Conservation (phyloP, 2,888 invertebrate species). For the Drosophila suboccidentalis region DNA sequence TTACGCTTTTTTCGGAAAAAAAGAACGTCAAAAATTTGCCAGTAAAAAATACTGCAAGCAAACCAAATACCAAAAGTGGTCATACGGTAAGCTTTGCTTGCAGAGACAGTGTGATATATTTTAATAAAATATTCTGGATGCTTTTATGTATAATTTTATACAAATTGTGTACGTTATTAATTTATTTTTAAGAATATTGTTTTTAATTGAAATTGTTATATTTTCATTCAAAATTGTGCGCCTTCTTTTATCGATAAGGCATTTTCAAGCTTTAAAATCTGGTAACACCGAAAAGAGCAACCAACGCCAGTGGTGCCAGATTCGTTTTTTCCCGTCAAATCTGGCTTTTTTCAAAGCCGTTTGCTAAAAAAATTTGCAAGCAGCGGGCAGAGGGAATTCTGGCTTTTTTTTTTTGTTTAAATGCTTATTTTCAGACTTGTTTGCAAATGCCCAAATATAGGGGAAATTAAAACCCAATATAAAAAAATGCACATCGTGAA, state of each 20-base stretch:
- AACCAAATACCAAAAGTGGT: slow-evolving; percentile 1
- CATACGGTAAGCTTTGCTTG: background rate
- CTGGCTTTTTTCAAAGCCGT: too few species aligned
- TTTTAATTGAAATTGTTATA: background rate
- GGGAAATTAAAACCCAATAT: too few species aligned
- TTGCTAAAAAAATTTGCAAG: too few species aligned
- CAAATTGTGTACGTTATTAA: background rate
- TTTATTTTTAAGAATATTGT: background rate
- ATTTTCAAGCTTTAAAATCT: background rate
- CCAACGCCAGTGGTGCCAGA: too few species aligned
- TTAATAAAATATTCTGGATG: background rate
- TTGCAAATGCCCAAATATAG: too few species aligned
- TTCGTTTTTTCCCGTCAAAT: too few species aligned
- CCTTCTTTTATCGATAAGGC: background rate
- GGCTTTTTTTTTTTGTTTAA: too few species aligned
- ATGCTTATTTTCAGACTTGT: too few species aligned
- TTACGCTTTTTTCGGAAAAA: slow-evolving; percentile 32
- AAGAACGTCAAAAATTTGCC: slow-evolving; percentile 16
- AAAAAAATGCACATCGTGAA: too few species aligned
- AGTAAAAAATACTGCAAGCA: slow-evolving; percentile 3
- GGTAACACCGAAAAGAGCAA: slow-evolving; percentile 25
- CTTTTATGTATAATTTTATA: background rate
- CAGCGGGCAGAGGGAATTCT: too few species aligned
- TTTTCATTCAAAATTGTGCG: slow-evolving; percentile 10
- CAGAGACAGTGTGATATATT: background rate